Evolutionary conservation across 2,797 vertebrate genomes (phyloP).

Genomic region (Sitta carolinensis): DNA sequence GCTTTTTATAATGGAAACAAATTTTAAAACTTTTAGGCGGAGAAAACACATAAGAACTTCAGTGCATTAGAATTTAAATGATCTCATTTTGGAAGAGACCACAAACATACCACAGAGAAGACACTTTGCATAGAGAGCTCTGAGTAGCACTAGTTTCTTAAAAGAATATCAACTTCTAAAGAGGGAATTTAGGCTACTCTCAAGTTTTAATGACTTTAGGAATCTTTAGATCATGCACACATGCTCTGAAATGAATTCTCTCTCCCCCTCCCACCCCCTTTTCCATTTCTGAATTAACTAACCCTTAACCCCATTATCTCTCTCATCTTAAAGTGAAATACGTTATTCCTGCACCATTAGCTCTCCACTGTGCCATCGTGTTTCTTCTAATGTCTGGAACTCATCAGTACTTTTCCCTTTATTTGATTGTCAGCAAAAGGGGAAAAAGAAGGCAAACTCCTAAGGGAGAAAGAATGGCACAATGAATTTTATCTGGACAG

Average conservation of each 20-base stretch:
- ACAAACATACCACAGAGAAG: conserved; percentile 5
- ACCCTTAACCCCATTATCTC: conserved; percentile 62
- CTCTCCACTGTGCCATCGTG: conserved; percentile 6
- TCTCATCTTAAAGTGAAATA: conserved; percentile 60
- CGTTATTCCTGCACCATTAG: conserved; percentile 16
- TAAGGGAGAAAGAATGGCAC: background rate
- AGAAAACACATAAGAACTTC: conserved; percentile 37
- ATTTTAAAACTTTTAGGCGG: conserved; percentile 22
- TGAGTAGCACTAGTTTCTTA: conserved; percentile 44
- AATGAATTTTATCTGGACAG: background rate
- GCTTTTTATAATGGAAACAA: conserved; percentile 46
- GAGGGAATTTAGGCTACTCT: conserved; percentile 32
- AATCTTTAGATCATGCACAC: conserved; percentile 54
- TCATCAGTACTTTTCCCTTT: conserved; percentile 41
- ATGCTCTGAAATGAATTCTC: conserved; percentile 58
- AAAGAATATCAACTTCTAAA: conserved; percentile 59
- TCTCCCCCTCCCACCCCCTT: accelerated
- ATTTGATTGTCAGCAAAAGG: conserved; percentile 10
- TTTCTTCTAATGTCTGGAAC: conserved; percentile 58
- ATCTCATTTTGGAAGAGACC: conserved; percentile 15
- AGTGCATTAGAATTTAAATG: conserved; percentile 37
- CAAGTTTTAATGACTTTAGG: conserved; percentile 58
- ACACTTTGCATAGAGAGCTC: background rate
- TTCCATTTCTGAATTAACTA: conserved; percentile 60
- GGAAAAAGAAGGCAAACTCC: background rate